Percentiles rank a stretch among this genome's conserved stretches.
phyloP scores from a whole-genome alignment of 2,113 vertebrate genomes.

The Lepidothrix coronata region DNA sequence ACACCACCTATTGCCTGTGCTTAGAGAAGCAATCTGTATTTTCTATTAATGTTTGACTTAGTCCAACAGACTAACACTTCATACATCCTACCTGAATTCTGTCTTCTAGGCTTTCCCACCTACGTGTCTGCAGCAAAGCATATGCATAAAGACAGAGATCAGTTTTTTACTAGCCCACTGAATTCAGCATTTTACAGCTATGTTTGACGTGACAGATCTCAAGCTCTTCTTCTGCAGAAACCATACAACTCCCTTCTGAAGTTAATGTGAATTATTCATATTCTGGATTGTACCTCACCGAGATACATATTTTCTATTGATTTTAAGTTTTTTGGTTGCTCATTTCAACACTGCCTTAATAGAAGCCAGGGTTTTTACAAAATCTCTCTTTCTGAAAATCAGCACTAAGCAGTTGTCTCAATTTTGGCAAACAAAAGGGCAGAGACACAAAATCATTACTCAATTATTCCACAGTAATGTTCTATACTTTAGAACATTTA shows the following conservation, averaged over 20 bases:
- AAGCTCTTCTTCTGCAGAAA: constrained; percentile 12
- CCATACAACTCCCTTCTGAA: not conserved
- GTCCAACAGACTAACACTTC: constrained; percentile 58
- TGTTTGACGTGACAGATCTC: not conserved
- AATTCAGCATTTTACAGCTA: constrained; percentile 50
- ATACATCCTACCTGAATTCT: constrained; percentile 66
- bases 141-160: constrained; percentile 53
- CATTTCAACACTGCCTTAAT: not conserved
- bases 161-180: constrained; percentile 45
- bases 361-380: not conserved
- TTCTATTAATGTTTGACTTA: constrained; percentile 54
- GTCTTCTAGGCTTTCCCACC: constrained; percentile 56
- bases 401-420: not conserved
- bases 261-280: constrained; percentile 16
- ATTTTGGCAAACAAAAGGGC: not conserved
- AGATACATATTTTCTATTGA: not conserved
- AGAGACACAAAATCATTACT: not conserved
- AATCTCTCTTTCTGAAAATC: not conserved
- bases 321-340: not conserved
- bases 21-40: constrained; percentile 35
- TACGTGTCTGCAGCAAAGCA: constrained; percentile 49
- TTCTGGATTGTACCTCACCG: not conserved
- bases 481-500: not conserved
- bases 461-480: not conserved
- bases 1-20: constrained; percentile 7